Base-by-base conservation (phyloP, 2,888 invertebrate species). In the Tachina grossa region DNA sequence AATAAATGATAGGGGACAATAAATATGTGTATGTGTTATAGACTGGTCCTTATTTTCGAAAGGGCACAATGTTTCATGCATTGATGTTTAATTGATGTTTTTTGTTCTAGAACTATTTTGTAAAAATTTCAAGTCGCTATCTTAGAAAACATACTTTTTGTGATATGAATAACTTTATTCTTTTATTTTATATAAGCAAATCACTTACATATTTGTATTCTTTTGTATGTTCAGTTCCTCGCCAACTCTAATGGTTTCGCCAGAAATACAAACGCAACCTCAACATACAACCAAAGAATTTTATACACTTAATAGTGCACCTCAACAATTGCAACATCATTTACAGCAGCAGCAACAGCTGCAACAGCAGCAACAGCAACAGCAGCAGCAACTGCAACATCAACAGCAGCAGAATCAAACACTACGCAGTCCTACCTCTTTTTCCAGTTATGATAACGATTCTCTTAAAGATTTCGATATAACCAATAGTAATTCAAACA, bases 391-490 rank as follows among this genome's bases (percentile, higher is more conserved):
- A 86, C 63, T 85, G 31, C 87, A 31, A 6, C 86, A 75, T 6
- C 31, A 87, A 4, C 63, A 85, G 39, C 87, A 78, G 41, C 87
- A 78, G 45, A 86, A 88, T 66, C 86, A 87, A 51, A 84, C 88
- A 84, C 92, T 91, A 51, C 91, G 91, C 61, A 92, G 92, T 84
- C 92, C 92, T 83, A 91, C 89, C 71, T 91, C 92, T 59, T 92
- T 90, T 80, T 89, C 90, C 55, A 93, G 93, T 88, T 93, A 92
- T 80, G 93, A 93, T 53, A 93, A 93, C 84, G 91, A 92, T 83
- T 91, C 93, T 22, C 92, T 93, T 49, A 94, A 93, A 87, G 93
- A 92, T 87, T 90, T 92, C 65, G 92, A 92, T 80, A 78, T 92
- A 82, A 88, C 88, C 19, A 88, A 84, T 69, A 87, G 84, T 66